These are phyloP conservation scores for Alaudala cheleensis DNA, from an alignment of 2,113 vertebrate species.

Conservation along the genomic window DNA sequence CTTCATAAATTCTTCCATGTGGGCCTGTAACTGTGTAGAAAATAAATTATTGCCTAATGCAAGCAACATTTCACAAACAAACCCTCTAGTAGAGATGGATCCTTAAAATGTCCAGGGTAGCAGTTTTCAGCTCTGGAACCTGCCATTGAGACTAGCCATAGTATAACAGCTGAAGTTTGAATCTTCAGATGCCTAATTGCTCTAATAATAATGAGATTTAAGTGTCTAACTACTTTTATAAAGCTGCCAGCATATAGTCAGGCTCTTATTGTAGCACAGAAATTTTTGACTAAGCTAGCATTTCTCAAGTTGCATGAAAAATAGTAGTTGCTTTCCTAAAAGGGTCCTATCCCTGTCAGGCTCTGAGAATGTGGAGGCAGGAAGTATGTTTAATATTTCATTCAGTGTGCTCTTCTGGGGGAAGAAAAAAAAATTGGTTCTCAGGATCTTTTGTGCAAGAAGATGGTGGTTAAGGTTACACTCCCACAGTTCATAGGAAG, in stretches of 20 bases:
- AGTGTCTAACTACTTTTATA: background rate
- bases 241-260: background rate
- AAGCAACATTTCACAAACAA: background rate
- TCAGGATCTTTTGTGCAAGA: slow-evolving; percentile 33
- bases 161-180: background rate
- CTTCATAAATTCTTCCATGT: background rate
- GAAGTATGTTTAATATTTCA: slow-evolving; percentile 9
- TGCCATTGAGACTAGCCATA: background rate
- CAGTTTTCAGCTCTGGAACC: background rate
- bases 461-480: slow-evolving; percentile 21
- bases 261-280: background rate
- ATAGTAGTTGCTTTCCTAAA: background rate
- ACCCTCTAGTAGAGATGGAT: background rate
- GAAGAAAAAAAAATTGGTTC: background rate
- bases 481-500: slow-evolving; percentile 47
- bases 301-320: background rate
- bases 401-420: background rate
- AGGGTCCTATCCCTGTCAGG: background rate
- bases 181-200: background rate
- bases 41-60: background rate
- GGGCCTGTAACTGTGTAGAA: background rate
- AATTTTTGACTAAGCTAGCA: background rate
- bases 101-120: background rate
- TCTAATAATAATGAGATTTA: background rate
- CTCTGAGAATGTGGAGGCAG: background rate